These are phyloP conservation scores for Himalopsyche anomala DNA, from an alignment of 2,888 invertebrate species.

Conservation along the genomic window DNA sequence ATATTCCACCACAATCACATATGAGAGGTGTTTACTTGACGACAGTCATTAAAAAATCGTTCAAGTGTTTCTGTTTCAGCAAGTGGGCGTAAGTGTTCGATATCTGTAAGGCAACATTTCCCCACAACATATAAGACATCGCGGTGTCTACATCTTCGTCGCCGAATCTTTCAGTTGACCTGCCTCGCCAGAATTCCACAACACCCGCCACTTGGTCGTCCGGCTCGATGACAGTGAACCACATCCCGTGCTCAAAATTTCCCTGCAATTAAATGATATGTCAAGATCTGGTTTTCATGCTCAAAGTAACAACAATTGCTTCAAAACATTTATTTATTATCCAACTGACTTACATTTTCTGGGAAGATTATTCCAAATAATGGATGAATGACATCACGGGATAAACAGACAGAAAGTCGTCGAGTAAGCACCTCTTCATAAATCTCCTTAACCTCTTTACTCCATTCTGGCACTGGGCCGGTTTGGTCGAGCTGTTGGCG, in stretches of 20 bases:
- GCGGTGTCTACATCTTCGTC: neutral
- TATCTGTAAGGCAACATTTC: neutral
- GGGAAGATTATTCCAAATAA: neutral
- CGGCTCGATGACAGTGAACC: neutral
- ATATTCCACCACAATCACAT: too few species aligned
- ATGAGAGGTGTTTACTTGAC: neutral
- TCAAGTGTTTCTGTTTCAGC: neutral
- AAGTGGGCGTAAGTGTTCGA: neutral
- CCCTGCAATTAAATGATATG: neutral
- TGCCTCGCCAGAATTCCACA: neutral
- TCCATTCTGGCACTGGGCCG: too few species aligned
- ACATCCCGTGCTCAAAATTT: constrained; percentile 7
- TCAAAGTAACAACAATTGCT: too few species aligned
- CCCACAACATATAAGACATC: neutral
- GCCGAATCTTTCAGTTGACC: neutral
- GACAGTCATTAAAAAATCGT: constrained; percentile 2
- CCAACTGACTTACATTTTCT: neutral
- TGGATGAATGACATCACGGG: neutral
- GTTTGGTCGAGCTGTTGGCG: too few species aligned
- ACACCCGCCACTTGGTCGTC: neutral
- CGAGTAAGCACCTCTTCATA: neutral
- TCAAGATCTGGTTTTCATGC: too few species aligned
- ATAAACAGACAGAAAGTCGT: neutral
- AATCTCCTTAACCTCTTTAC: neutral
- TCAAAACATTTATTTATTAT: too few species aligned